Evolutionary conservation across 2,888 invertebrate species (phyloP).

Genomic region (Spialia ferax): DNA sequence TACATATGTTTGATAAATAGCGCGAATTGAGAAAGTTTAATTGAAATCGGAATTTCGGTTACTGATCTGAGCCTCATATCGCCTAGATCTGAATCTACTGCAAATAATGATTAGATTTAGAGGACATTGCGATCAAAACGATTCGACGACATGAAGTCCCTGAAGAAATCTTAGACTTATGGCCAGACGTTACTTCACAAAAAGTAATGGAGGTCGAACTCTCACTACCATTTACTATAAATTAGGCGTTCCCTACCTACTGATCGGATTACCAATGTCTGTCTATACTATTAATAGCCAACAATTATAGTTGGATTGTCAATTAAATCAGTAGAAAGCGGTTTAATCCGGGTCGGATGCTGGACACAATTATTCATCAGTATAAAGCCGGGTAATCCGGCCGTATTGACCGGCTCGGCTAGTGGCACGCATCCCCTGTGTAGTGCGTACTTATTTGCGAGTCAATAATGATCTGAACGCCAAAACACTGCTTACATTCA

Average conservation of each 20-base stretch:
- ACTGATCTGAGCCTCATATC: background rate
- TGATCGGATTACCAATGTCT: conserved; percentile 62
- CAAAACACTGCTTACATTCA: background rate
- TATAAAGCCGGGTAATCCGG: conserved; percentile 79
- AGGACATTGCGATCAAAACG: background rate
- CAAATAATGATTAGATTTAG: background rate
- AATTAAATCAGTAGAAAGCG: conserved; percentile 83
- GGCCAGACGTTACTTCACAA: background rate
- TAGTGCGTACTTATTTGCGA: conserved; percentile 63
- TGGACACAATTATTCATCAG: conserved; percentile 84
- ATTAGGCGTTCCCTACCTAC: conserved; percentile 15
- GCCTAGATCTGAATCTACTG: background rate
- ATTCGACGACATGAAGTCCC: background rate
- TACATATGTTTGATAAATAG: too few relatives aligned
- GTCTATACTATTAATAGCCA: conserved; percentile 74
- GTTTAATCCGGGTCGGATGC: conserved; percentile 77
- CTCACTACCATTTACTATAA: background rate
- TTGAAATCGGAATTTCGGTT: too few relatives aligned
- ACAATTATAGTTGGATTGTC: conserved; percentile 79
- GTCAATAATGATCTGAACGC: conserved; percentile 57
- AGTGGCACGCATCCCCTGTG: conserved; percentile 52
- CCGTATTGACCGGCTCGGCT: conserved; percentile 75
- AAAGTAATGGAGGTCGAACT: background rate
- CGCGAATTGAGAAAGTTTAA: too few relatives aligned
- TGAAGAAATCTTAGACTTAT: background rate